Conservation (phyloP, 2,113 vertebrate genomes). For the Aspiorhynchus laticeps region DNA sequence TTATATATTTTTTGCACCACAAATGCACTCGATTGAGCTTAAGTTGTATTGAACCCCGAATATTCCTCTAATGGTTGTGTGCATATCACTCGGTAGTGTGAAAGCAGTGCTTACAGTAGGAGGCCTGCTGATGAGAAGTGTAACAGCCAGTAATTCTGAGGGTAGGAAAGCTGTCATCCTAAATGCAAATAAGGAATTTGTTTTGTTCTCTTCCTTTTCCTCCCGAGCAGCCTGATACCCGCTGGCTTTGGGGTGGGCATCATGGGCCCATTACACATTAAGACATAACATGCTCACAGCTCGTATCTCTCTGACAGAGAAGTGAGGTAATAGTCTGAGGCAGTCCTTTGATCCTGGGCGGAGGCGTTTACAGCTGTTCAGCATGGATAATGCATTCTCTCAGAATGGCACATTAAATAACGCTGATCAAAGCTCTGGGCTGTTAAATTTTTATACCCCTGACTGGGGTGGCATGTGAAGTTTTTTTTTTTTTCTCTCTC, state of each 20-base stretch:
- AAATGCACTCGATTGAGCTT: background rate
- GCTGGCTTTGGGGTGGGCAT: slow-evolving; percentile 17
- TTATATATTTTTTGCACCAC: background rate
- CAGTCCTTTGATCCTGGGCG: background rate
- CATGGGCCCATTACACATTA: background rate
- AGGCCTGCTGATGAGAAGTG: background rate
- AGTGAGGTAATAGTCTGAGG: background rate
- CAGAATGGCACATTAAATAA: slow-evolving; percentile 40
- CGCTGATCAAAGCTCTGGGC: background rate
- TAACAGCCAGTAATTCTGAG: background rate
- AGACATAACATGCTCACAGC: slow-evolving; percentile 9
- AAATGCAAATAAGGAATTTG: background rate
- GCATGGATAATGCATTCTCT: slow-evolving; percentile 19
- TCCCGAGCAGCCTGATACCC: background rate
- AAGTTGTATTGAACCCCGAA: background rate
- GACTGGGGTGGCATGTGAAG: background rate
- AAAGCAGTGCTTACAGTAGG: background rate
- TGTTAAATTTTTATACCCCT: slow-evolving; percentile 1
- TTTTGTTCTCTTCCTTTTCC: background rate
- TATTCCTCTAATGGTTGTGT: background rate
- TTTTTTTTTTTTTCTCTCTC: background rate
- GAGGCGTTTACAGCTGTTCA: slow-evolving; percentile 10
- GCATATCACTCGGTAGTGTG: background rate
- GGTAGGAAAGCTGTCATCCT: background rate
- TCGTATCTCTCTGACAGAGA: slow-evolving; percentile 8